phyloP scores from a whole-genome alignment of 2,888 invertebrate genomes.

The Torymus auratus region DNA sequence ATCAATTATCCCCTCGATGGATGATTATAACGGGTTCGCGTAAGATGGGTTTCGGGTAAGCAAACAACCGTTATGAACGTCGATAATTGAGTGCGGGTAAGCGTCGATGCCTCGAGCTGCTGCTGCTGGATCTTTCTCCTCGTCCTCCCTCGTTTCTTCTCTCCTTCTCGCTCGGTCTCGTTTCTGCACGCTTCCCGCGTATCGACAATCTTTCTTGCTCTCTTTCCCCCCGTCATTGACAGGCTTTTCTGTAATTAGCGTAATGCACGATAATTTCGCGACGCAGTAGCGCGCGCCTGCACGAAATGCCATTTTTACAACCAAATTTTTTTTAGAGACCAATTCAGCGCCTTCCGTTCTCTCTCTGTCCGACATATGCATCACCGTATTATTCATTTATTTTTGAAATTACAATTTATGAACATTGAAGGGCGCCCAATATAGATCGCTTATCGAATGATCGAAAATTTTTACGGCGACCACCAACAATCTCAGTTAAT shows the following conservation, averaged over 20 bases:
- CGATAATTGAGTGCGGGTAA: conserved; percentile 66
- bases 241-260: conserved; percentile 37
- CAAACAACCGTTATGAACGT: conserved; percentile 69
- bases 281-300: not conserved
- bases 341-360: not conserved
- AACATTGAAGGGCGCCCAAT: not conserved
- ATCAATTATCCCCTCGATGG: conserved; percentile 66
- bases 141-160: conserved; percentile 37
- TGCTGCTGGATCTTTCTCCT: not conserved
- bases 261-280: conserved; percentile 33
- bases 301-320: not conserved
- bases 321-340: conserved; percentile 3
- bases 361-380: not conserved
- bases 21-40: conserved; percentile 67
- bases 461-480: not conserved
- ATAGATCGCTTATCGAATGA: conserved; percentile 16
- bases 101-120: conserved; percentile 57
- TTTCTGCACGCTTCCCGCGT: conserved; percentile 1
- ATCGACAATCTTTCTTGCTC: conserved; percentile 20
- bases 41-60: conserved; percentile 65
- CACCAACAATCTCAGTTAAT: conserved; percentile 13
- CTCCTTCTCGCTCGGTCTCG: conserved; percentile 15
- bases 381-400: conserved; percentile 35
- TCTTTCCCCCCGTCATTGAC: conserved; percentile 12
- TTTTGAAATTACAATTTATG: conserved; percentile 21